These are phyloP conservation scores for Bradypodion pumilum DNA, from an alignment of 2,797 vertebrate genomes.

Conservation along the genomic window DNA sequence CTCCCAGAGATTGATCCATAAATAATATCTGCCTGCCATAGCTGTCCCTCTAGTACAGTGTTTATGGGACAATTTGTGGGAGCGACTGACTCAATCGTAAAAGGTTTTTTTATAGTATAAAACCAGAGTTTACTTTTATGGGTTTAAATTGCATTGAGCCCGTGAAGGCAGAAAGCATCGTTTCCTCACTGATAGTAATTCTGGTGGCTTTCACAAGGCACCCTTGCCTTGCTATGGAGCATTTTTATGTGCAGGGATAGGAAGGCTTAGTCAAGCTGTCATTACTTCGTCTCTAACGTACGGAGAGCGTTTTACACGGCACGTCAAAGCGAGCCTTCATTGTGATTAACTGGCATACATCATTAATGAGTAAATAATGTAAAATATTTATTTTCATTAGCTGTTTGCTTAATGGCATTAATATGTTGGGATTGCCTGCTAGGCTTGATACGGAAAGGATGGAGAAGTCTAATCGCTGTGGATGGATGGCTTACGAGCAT, in stretches of 20 bases:
- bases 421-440: constrained; percentile 28
- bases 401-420: not conserved
- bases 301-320: constrained; percentile 19
- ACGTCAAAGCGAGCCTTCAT: not conserved
- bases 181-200: constrained; percentile 37
- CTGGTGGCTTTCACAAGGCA: constrained; percentile 5
- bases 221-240: constrained; percentile 40
- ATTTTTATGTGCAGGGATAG: not conserved
- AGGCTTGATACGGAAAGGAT: constrained; percentile 10
- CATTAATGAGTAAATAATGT: constrained; percentile 37
- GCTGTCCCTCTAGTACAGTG: not conserved
- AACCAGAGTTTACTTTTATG: constrained; percentile 12
- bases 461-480: constrained; percentile 37
- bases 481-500: not conserved
- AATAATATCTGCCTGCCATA: not conserved
- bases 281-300: constrained; percentile 35
- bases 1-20: not conserved
- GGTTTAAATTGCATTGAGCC: constrained; percentile 30
- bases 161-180: constrained; percentile 25
- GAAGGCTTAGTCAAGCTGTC: constrained; percentile 27
- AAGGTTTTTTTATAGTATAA: constrained; percentile 13
- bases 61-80: constrained; percentile 36
- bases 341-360: constrained; percentile 44
- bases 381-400: constrained; percentile 24
- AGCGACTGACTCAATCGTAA: constrained; percentile 42